phyloP scores from a whole-genome alignment of 2,888 invertebrate genomes.

The Agrypnus murinus region DNA sequence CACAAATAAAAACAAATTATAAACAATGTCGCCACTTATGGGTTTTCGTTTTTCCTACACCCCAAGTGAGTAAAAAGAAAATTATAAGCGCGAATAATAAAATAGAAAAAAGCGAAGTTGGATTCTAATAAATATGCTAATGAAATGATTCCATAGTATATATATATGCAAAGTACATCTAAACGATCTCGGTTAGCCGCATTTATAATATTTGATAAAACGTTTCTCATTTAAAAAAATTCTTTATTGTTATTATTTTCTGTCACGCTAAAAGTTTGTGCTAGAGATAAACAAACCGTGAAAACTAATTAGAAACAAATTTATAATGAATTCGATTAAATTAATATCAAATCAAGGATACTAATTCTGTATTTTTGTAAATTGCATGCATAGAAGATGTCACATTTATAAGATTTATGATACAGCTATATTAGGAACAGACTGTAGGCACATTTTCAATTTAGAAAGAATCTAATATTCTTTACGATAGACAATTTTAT shows the following conservation, averaged over 20 bases:
- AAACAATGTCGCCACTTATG: slow-evolving; percentile 41
- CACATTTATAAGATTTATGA: too few species aligned
- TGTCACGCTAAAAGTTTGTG: slow-evolving; percentile 24
- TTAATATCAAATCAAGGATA: neutral
- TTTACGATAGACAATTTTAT: too few species aligned
- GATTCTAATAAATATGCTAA: slow-evolving; percentile 16
- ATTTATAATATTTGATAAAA: slow-evolving; percentile 16
- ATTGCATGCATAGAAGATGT: too few species aligned
- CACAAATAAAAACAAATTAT: slow-evolving; percentile 50
- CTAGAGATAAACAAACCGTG: slow-evolving; percentile 26
- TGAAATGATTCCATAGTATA: slow-evolving; percentile 7
- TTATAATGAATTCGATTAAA: slow-evolving; percentile 17
- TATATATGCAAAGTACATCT: slow-evolving; percentile 21
- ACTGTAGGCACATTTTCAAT: too few species aligned
- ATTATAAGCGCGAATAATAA: neutral
- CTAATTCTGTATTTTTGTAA: too few species aligned
- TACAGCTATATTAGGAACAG: too few species aligned
- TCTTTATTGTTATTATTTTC: slow-evolving; percentile 23
- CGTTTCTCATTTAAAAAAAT: slow-evolving; percentile 17
- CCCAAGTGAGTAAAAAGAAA: neutral
- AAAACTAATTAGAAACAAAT: slow-evolving; percentile 26
- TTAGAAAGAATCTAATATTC: too few species aligned
- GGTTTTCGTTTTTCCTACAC: slow-evolving; percentile 22
- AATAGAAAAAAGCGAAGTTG: slow-evolving; percentile 1
- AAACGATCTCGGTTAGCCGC: slow-evolving; percentile 18